A percentile compares a stretch with the other conserved stretches of the same genome.
Conservation (phyloP, 2,888 invertebrate species). For the Portevinia maculata region DNA sequence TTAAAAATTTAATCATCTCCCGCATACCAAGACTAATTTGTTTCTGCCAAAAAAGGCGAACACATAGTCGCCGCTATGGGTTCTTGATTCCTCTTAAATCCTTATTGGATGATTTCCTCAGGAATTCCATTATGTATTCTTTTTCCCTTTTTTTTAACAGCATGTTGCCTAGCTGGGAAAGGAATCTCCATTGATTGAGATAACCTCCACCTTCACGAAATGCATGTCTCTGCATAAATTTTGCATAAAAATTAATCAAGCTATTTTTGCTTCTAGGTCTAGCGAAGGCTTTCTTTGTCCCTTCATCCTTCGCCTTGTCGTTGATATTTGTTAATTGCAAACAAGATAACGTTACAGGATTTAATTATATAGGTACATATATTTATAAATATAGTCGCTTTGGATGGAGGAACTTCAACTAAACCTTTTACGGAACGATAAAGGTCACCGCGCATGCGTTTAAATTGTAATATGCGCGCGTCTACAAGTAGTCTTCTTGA, state of each 20-base stretch:
- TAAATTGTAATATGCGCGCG: slow-evolving; percentile 33
- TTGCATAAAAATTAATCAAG: slow-evolving; percentile 70
- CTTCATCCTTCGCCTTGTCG: slow-evolving; percentile 3
- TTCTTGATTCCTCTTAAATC: not conserved
- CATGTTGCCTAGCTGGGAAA: slow-evolving; percentile 3
- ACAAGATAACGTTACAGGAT: slow-evolving; percentile 71
- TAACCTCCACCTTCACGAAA: slow-evolving; percentile 73
- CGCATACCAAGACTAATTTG: slow-evolving; percentile 42
- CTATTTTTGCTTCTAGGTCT: slow-evolving; percentile 45
- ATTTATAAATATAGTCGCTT: not conserved
- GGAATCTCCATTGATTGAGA: slow-evolving; percentile 64
- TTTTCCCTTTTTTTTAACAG: slow-evolving; percentile 1
- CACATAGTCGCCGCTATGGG: slow-evolving; percentile 51
- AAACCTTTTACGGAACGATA: slow-evolving; percentile 63
- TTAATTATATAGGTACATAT: slow-evolving; percentile 53
- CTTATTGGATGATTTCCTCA: slow-evolving; percentile 14
- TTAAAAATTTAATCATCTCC: slow-evolving; percentile 31
- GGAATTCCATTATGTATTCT: slow-evolving; percentile 8
- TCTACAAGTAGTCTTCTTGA: not conserved
- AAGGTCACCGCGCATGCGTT: slow-evolving; percentile 69
- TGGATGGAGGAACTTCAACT: slow-evolving; percentile 11
- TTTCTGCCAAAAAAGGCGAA: slow-evolving; percentile 57
- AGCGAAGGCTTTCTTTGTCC: not conserved
- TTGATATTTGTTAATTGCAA: slow-evolving; percentile 74
- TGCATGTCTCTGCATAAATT: slow-evolving; percentile 72